Evolutionary conservation across 2,888 invertebrate genomes (phyloP).

Genomic region (Pecten maximus): DNA sequence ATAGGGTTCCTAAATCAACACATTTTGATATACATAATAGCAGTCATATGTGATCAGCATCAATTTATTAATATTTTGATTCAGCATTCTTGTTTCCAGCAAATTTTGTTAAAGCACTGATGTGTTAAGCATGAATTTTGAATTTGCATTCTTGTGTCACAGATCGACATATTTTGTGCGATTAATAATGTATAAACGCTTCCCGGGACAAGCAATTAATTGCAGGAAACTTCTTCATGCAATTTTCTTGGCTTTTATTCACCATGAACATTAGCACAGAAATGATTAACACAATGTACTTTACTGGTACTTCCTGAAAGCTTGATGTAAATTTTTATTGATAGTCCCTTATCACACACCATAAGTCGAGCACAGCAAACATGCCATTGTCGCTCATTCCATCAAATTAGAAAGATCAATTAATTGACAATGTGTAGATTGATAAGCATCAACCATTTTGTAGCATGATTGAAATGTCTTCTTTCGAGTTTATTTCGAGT

Average conservation of each 20-base stretch:
- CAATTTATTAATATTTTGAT: no score
- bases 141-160: no score
- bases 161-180: no score
- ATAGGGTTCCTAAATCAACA: no score
- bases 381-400: background rate
- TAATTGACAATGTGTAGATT: background rate
- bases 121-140: no score
- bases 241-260: background rate
- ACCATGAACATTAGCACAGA: background rate
- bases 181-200: no score
- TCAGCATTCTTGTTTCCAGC: no score
- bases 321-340: constrained; percentile 7
- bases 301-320: background rate
- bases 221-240: background rate
- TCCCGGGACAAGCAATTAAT: background rate
- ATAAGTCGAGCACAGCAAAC: no score
- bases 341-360: background rate
- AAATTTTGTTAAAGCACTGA: no score
- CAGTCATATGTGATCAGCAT: no score
- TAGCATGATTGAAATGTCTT: background rate
- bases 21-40: no score
- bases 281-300: background rate
- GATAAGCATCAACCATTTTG: background rate
- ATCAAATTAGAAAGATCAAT: background rate
- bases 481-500: background rate